A percentile compares a stretch with the other conserved stretches of the same genome.
Evolutionary conservation across 2,113 vertebrate genomes (phyloP).

Genomic region (Bufo gargarizans): DNA sequence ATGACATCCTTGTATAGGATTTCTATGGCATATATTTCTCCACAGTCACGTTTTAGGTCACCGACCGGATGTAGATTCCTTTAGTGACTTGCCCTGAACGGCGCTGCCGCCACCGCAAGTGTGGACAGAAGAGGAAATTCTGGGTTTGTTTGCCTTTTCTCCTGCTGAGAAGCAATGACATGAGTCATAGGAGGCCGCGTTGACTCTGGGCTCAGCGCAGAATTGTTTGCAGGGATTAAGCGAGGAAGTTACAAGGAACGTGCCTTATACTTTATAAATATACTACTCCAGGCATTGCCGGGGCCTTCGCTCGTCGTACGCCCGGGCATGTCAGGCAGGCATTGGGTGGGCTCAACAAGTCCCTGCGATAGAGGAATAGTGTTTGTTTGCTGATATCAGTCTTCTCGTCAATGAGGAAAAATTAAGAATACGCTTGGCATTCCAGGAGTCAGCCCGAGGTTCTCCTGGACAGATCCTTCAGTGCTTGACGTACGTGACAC

Average conservation of each 20-base stretch:
- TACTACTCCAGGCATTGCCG: constrained; percentile 33
- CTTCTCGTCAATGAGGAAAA: constrained; percentile 23
- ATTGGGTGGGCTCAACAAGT: constrained; percentile 61
- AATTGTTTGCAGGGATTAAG: constrained; percentile 57
- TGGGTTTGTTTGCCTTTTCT: constrained; percentile 21
- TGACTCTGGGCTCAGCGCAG: constrained; percentile 19
- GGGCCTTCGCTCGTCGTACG: constrained; percentile 51
- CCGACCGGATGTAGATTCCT: constrained; percentile 3
- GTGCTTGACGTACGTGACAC: not conserved
- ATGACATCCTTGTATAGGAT: too few species aligned
- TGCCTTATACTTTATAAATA: constrained; percentile 35
- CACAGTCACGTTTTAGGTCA: constrained; percentile 3
- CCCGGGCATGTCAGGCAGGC: constrained; percentile 64
- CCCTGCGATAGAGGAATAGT: constrained; percentile 47
- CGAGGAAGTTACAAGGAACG: constrained; percentile 52
- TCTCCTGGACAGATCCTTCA: not conserved
- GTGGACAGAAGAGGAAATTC: constrained; percentile 51
- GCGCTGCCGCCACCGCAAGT: constrained; percentile 18
- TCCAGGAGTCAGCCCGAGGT: not conserved
- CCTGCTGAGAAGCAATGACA: constrained; percentile 25
- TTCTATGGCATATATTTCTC: not conserved
- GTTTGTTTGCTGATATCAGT: constrained; percentile 55
- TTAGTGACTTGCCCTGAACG: constrained; percentile 29
- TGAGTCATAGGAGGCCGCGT: constrained; percentile 43
- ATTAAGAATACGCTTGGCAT: not conserved